phyloP scores from a whole-genome alignment of 2,113 vertebrate species.

The Pygoscelis antarcticus region DNA sequence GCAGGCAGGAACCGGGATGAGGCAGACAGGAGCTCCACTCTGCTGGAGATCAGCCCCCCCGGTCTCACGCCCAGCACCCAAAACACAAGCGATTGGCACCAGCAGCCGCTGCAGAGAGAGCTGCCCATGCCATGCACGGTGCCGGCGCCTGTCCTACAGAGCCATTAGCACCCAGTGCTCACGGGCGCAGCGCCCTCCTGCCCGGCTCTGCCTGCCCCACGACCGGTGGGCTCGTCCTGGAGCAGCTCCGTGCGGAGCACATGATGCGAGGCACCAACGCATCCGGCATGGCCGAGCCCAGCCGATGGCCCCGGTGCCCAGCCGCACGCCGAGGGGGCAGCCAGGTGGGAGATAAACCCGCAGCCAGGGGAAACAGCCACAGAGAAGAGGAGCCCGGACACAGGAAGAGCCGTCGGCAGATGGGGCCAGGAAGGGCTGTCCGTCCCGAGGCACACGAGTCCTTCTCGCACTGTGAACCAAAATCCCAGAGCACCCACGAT shows the following conservation, averaged over 20 bases:
- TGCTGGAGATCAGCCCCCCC: background rate
- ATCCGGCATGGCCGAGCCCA: rapidly evolving
- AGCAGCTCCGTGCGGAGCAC: rapidly evolving
- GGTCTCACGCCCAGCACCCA: background rate
- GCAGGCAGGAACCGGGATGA: background rate
- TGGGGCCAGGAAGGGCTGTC: background rate
- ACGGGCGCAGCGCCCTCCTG: background rate
- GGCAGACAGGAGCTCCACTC: background rate
- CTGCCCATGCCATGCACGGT: rapidly evolving
- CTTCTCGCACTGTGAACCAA: background rate
- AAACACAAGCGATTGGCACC: rapidly evolving
- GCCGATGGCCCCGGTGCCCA: rapidly evolving
- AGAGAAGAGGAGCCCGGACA: background rate
- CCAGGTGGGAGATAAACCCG: background rate
- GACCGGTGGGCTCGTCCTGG: rapidly evolving
- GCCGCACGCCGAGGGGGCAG: rapidly evolving
- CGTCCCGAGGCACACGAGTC: rapidly evolving
- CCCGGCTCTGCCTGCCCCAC: rapidly evolving
- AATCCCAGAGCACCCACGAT: background rate
- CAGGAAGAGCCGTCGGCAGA: rapidly evolving
- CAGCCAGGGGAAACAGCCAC: rapidly evolving
- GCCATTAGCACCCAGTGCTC: background rate
- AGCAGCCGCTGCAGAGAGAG: rapidly evolving
- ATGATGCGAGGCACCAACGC: rapidly evolving
- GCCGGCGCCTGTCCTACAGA: rapidly evolving